These are phyloP conservation scores for Saturnia pavonia DNA, from an alignment of 2,888 invertebrate genomes.

Conservation along the genomic window DNA sequence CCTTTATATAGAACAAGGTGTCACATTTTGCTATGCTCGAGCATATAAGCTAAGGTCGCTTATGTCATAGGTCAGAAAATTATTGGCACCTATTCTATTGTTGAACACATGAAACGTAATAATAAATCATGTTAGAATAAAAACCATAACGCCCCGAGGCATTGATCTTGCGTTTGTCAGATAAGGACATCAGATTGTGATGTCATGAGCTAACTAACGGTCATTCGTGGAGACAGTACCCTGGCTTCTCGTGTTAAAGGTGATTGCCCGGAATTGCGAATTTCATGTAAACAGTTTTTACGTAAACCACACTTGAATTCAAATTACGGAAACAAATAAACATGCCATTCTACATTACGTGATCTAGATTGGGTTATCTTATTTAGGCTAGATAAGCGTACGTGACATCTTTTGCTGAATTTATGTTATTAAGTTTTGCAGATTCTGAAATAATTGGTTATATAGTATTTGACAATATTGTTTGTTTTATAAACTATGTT, in stretches of 20 bases:
- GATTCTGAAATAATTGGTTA: background rate
- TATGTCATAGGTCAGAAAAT: conserved; percentile 69
- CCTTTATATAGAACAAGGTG: conserved; percentile 10
- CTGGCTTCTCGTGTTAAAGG: conserved; percentile 34
- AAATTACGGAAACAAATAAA: conserved; percentile 24
- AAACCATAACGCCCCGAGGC: conserved; percentile 34
- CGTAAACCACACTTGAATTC: conserved; percentile 19
- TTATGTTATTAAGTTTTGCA: background rate
- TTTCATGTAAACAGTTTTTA: conserved; percentile 16
- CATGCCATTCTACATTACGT: conserved; percentile 10
- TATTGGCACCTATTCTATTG: conserved; percentile 59
- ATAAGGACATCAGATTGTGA: conserved; percentile 37
- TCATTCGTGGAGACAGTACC: conserved; percentile 23
- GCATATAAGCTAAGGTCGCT: conserved; percentile 49
- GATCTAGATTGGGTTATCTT: conserved; percentile 13
- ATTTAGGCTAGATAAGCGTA: background rate
- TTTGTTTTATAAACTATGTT: background rate
- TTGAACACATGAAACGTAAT: conserved; percentile 46
- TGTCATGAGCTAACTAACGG: conserved; percentile 31
- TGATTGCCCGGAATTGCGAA: conserved; percentile 36
- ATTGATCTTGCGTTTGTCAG: conserved; percentile 56
- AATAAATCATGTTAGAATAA: conserved; percentile 61
- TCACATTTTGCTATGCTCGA: conserved; percentile 54
- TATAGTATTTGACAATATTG: background rate
- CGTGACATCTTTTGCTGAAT: conserved; percentile 6